Evolutionary conservation across 2,888 invertebrate species (phyloP), one percentile per base, ranked within the genome.

Genomic region (Oscheius sp.): DNA sequence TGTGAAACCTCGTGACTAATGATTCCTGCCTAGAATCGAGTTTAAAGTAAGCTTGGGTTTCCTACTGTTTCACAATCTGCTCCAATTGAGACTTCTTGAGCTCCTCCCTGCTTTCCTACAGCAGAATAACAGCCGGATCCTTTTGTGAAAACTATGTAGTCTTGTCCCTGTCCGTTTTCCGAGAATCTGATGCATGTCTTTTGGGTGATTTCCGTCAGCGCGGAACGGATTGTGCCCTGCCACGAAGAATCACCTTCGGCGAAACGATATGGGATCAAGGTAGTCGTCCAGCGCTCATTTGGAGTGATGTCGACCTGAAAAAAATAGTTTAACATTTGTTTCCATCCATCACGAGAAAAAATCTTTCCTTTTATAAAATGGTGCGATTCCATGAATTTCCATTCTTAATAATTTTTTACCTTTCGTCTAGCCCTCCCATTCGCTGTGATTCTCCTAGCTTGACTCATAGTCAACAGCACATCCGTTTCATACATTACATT

Each of bases 181-280:
- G 48, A 51, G 73, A 87, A 87, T 13, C 87, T 75, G 13, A 87
- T 78, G 55, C 87, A 87, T 7, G 84, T 88, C 47, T 85, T 77
- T 32, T 76, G 57, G 59, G 85, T 79, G 81, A 84, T 87, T 37
- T 82, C 66, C 11, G 76, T 48, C 9, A 87, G 63, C 1, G 85
- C 85, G 42, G 79, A 74, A 35, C 81, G 78, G 33, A 88, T 84
- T 59, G 73, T 76, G 11, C 59, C 63, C 59, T 82, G 81, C 84
- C 84, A 84, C n/a, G 57, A 72, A 7, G 65, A 80, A 76, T 82
- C 84, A 10, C 75, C 77, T 10, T 80, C 82, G 10, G 74, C 50
- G 58, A 82, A 84, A 11, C 78, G 72, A 57, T 80, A 82, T 10
- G 81, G 72, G 47, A 82, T 78, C 13, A 59, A 76, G 48, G 66